Base-by-base conservation (phyloP, 2,797 vertebrate species). In the Zenarchopterus dispar region DNA sequence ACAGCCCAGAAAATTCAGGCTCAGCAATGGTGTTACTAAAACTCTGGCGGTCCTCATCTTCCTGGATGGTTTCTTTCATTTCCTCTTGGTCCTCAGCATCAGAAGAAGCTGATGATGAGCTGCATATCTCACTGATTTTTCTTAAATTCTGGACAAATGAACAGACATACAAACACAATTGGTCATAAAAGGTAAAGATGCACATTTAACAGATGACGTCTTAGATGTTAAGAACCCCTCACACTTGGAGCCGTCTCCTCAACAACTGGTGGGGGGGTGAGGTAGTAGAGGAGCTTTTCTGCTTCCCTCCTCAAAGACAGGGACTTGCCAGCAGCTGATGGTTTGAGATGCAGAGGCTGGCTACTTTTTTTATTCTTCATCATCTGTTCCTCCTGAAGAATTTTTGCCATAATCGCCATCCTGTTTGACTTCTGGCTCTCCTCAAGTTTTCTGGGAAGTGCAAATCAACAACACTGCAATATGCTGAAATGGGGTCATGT, bases 1-100 rank as follows among this genome's bases (percentile, higher is more conserved):
- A 96, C 17, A 97, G 93, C 19, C 96, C 96, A 0, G 82, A 82
- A 78, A 98, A 95, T 80, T 97, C 96, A 0, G 96, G 96, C 77
- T 94, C 84, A 6, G 83, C 80, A 22, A 97, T 78, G 5, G 60
- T 90, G 60, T 93, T 76, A 0, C 41, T 2, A 0, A 56, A 17
- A 18, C 69, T 84, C 66, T 17, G 56, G 55, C 41, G 45, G 50
- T 64, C 69, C 65, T 31, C 58, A 39, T 50, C 75, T 56, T 62
- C 69, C 4, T 46, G 46, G 23, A 13, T 7, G 15, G 19, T 24
- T 26, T 75, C 60, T 26, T 75, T 77, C 52, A 5, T 33, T 28
- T 74, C 54, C 45, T 75, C 78, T 60, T 19, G 15, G 39, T 70
- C 68, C 28, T 87, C 88, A 5, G 5, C 50, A 57, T 88, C 85